Base-by-base conservation (phyloP, 1,140 invertebrate species). In the Pectinophora gossypiella region DNA sequence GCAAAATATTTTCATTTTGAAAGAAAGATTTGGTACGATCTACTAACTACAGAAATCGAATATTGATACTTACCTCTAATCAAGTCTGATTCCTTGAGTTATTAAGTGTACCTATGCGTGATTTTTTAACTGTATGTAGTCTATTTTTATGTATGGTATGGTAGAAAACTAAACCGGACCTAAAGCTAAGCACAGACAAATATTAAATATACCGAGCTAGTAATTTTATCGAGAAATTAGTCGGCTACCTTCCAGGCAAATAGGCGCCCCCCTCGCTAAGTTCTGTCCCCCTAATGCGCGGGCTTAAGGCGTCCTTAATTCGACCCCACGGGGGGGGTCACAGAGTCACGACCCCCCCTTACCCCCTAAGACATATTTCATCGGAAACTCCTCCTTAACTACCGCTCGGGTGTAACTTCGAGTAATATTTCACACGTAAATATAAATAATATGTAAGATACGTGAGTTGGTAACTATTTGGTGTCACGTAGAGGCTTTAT, bases 281-380 rank as follows among this genome's bases (percentile, higher is more conserved):
- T 21, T 44, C 19, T 44, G 13, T 12, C 18, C 66, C 68, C 52
- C 61, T 66, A 71, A 51, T 46, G 52, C 54, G 56, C 20, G 56
- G 59, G 81, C 78, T 81, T 82, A 82, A 80, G 81, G 78, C 56
- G 32, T 70, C 81, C 81, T 79, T 80, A 76, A 72, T 72, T 55
- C 63, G 51, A 48, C 44, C 44, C 65, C 50, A 21, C 40, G 47
- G 3, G 4, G 12, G 12, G 13, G 13, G 18, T 7, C 10, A 22
- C 16, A 32, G 27, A n/a, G 51, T 45, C 27, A 20, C 57, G 23
- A 23, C 63, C 52, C 57, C 64, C 56, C 54, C 48, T 35, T 35
- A 54, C 64, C 47, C 75, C 76, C 66, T 55, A 85, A 85, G 81
- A 83, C 79, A 85, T 85, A 85, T 85, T 85, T 85, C 79, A 83